Evolutionary conservation across 2,113 vertebrate species (phyloP).

Genomic region (Zosterops borbonicus): DNA sequence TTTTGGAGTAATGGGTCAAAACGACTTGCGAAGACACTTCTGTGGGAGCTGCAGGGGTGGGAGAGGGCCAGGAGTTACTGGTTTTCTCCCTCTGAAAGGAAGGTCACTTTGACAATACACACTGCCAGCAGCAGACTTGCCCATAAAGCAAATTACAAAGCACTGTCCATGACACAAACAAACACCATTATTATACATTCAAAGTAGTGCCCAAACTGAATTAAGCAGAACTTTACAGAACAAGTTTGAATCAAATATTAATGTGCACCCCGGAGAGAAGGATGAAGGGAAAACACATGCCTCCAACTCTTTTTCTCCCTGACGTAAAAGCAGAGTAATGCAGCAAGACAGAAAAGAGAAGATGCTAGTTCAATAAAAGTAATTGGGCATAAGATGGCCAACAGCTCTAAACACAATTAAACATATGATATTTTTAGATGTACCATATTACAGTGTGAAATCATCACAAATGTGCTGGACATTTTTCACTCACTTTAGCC

Average conservation of each 20-base stretch:
- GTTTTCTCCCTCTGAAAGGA: conserved; percentile 1
- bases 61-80: background rate
- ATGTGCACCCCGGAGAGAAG: background rate
- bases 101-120: conserved; percentile 11
- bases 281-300: background rate
- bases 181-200: conserved; percentile 16
- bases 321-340: background rate
- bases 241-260: conserved; percentile 41
- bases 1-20: conserved; percentile 18
- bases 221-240: conserved; percentile 38
- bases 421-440: background rate
- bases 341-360: background rate
- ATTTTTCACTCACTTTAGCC: conserved; percentile 40
- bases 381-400: background rate
- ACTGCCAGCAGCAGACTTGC: conserved; percentile 8
- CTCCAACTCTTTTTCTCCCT: background rate
- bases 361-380: background rate
- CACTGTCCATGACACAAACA: background rate
- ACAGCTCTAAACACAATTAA: background rate
- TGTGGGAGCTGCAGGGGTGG: background rate
- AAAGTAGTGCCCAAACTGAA: conserved; percentile 15
- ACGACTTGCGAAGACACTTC: background rate
- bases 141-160: conserved; percentile 51
- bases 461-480: conserved; percentile 11
- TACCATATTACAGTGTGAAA: conserved; percentile 2